phyloP scores from a whole-genome alignment of 1,140 invertebrate species.

The Limonius californicus region DNA sequence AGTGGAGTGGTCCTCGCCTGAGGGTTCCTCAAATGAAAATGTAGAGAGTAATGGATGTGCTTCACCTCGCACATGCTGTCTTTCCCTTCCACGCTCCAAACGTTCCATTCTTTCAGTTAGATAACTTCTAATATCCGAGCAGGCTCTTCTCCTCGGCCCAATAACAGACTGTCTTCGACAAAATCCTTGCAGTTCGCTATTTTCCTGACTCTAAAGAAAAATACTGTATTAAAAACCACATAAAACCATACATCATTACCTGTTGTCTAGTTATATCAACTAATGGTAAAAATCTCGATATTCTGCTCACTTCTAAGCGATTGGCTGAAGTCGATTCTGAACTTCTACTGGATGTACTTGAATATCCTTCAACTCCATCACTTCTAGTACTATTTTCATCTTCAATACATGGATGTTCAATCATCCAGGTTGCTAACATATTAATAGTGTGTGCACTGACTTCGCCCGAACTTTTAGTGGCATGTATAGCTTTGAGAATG shows the following conservation, averaged over 20 bases:
- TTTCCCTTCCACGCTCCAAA: slow-evolving; percentile 40
- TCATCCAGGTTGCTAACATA: slow-evolving; percentile 64
- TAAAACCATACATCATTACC: neutral
- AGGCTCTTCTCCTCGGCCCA: slow-evolving; percentile 26
- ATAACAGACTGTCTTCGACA: slow-evolving; percentile 5
- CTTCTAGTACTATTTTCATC: neutral
- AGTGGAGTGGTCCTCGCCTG: neutral
- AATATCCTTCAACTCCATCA: neutral
- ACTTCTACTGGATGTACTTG: no score
- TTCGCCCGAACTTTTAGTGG: slow-evolving; percentile 55
- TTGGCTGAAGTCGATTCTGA: no score
- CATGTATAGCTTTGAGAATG: slow-evolving; percentile 56
- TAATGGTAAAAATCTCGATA: no score
- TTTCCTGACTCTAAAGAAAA: neutral
- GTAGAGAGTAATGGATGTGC: slow-evolving; percentile 43
- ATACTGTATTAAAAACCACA: neutral
- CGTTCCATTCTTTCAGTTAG: slow-evolving; percentile 25
- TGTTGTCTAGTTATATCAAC: neutral
- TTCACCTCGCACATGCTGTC: slow-evolving; percentile 49
- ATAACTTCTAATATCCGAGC: slow-evolving; percentile 42
- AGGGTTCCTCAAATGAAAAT: neutral
- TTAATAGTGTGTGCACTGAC: slow-evolving; percentile 56
- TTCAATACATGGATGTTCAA: slow-evolving; percentile 58
- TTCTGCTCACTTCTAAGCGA: no score
- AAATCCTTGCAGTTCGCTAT: neutral